Evolutionary conservation across 2,888 invertebrate genomes (phyloP).

Genomic region (Orthonychiurus folsomi): DNA sequence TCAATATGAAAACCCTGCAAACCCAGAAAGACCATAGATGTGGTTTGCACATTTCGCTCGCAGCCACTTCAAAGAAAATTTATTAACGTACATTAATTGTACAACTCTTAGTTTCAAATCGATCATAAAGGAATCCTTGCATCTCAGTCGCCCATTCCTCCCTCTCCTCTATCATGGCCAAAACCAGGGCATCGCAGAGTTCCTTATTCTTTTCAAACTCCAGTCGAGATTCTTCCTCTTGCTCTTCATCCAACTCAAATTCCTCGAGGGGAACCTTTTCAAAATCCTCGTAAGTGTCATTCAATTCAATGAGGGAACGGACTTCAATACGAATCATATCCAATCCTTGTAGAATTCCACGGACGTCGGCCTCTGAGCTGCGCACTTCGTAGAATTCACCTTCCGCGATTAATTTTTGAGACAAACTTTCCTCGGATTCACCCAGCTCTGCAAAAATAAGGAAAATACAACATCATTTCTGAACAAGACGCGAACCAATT

Average conservation of each 20-base stretch:
- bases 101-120: constrained; percentile 19
- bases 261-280: constrained; percentile 23
- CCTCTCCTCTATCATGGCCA: constrained; percentile 28
- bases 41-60: neutral
- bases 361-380: neutral
- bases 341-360: neutral
- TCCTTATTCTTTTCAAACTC: constrained; percentile 26
- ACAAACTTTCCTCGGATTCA: neutral
- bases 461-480: neutral
- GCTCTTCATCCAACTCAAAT: constrained; percentile 32
- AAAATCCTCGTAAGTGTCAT: constrained; percentile 20
- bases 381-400: neutral
- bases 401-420: constrained; percentile 19
- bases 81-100: neutral
- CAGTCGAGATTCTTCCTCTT: constrained; percentile 23
- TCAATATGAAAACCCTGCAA: constrained; percentile 25
- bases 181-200: constrained; percentile 24
- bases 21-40: neutral
- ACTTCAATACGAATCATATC: neutral
- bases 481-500: too few species aligned
- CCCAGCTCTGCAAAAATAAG: neutral
- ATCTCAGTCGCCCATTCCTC: constrained; percentile 25
- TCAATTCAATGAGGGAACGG: constrained; percentile 18
- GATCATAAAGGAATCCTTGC: constrained; percentile 32
- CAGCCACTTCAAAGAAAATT: neutral